Conservation (phyloP, 2,797 vertebrate genomes). For the Caiman crocodilus region DNA sequence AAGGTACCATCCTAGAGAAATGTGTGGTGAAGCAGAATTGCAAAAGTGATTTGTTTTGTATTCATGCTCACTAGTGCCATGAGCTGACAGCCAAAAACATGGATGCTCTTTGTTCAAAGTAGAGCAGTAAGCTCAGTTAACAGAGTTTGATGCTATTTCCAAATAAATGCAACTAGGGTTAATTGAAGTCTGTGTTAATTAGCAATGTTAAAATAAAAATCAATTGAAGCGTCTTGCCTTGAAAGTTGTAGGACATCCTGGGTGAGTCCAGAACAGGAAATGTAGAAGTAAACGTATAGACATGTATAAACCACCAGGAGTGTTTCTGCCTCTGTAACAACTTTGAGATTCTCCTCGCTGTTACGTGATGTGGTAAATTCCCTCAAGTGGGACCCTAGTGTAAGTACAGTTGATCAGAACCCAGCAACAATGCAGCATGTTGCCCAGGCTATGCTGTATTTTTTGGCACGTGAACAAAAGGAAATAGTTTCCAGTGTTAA, state of each 20-base stretch:
- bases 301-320: neutral
- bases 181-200: neutral
- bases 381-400: neutral
- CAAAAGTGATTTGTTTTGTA: neutral
- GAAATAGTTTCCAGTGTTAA: neutral
- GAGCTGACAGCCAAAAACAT: constrained; percentile 22
- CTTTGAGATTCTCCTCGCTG: neutral
- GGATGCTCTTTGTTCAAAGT: constrained; percentile 1
- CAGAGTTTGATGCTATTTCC: constrained; percentile 9
- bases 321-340: constrained; percentile 2
- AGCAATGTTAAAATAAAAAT: constrained; percentile 19
- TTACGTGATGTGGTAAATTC: neutral
- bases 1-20: neutral
- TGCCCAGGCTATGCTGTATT: neutral
- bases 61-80: constrained; percentile 24
- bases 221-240: neutral
- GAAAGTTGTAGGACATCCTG: neutral
- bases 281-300: neutral
- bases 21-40: neutral
- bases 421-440: neutral
- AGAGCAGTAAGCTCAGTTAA: neutral
- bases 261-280: neutral
- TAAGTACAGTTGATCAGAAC: constrained; percentile 5
- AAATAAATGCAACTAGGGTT: neutral
- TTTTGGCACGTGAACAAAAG: neutral